phyloP scores from a whole-genome alignment of 2,888 invertebrate genomes.

The Chrysolina americana region DNA sequence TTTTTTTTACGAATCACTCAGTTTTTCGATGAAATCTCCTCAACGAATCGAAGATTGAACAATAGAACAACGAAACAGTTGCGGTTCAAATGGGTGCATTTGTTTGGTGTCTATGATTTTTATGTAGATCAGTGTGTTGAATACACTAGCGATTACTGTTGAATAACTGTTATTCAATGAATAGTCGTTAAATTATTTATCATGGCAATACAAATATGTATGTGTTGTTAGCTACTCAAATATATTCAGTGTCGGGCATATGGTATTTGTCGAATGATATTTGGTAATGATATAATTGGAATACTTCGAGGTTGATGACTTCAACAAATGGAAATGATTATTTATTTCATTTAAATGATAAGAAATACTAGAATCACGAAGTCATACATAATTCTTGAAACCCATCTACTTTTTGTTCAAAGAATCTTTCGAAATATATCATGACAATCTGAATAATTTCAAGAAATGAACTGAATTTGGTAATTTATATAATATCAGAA shows the following conservation, averaged over 20 bases:
- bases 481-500: too few species aligned
- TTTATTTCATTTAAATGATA: too few species aligned
- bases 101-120: slow-evolving; percentile 19
- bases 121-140: slow-evolving; percentile 29
- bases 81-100: background rate
- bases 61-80: slow-evolving; percentile 8
- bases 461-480: too few species aligned
- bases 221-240: background rate
- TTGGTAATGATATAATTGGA: background rate
- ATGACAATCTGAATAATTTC: too few species aligned
- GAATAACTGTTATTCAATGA: slow-evolving; percentile 20
- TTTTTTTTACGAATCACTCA: too few species aligned
- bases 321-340: too few species aligned
- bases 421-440: too few species aligned
- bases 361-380: too few species aligned
- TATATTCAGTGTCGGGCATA: background rate
- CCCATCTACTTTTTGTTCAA: too few species aligned
- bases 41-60: slow-evolving; percentile 23
- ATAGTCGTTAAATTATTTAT: background rate
- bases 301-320: background rate
- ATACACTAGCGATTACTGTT: background rate
- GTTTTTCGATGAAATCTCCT: slow-evolving; percentile 1
- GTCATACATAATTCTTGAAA: too few species aligned
- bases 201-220: background rate
- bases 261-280: background rate